These are phyloP conservation scores for Oreohelix idahoensis DNA, from an alignment of 1,140 invertebrate genomes.

Conservation along the genomic window DNA sequence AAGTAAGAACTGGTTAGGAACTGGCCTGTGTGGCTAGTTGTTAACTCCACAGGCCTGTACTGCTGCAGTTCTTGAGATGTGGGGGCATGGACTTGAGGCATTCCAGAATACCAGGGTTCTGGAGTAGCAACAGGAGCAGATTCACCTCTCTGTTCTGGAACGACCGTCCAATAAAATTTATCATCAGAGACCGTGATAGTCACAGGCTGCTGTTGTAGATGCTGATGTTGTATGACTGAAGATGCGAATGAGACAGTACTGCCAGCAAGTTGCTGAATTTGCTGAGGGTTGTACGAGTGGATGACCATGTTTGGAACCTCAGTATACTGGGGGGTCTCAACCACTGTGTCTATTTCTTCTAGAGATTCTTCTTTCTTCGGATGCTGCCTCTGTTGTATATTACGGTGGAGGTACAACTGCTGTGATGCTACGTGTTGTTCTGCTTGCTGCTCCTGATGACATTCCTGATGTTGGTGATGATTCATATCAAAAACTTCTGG, in stretches of 20 bases:
- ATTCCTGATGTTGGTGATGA: neutral
- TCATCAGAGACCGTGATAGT: constrained; percentile 18
- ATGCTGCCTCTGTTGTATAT: neutral
- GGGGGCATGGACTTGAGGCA: constrained; percentile 35
- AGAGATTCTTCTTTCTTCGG: constrained; percentile 13
- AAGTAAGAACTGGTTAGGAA: constrained; percentile 14
- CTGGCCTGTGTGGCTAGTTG: constrained; percentile 8
- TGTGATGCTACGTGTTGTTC: neutral
- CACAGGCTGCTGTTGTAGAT: constrained; percentile 19
- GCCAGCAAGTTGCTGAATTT: constrained; percentile 12
- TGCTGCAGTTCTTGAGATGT: constrained; percentile 31
- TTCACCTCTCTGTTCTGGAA: constrained; percentile 15
- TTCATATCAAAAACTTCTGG: neutral
- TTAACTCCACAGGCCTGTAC: constrained; percentile 3
- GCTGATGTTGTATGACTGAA: neutral
- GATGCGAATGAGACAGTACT: constrained; percentile 5
- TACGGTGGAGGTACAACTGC: neutral
- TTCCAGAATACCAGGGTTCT: constrained; percentile 39
- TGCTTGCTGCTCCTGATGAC: neutral
- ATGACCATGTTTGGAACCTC: constrained; percentile 35
- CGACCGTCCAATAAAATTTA: constrained; percentile 24
- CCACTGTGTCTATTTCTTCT: neutral
- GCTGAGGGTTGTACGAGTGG: constrained; percentile 15
- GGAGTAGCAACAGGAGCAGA: neutral
- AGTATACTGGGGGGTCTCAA: constrained; percentile 17